phyloP scores from a whole-genome alignment of 2,888 invertebrate species.

The Volucella bombylans region DNA sequence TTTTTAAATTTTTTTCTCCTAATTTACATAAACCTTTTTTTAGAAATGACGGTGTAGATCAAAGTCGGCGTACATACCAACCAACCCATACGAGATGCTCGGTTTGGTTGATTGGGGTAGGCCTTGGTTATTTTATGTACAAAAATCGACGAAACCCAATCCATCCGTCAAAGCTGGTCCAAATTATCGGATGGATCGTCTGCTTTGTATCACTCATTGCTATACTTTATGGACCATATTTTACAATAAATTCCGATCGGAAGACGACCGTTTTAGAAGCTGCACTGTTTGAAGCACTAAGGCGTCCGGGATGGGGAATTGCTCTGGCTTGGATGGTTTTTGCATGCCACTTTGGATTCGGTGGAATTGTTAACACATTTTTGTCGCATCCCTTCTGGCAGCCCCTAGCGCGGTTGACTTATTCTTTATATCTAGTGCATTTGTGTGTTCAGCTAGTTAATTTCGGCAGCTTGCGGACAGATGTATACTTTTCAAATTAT shows the following conservation, averaged over 20 bases:
- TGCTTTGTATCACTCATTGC: slow-evolving; percentile 78
- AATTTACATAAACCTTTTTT: no score
- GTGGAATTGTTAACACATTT: slow-evolving; percentile 76
- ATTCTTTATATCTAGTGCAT: slow-evolving; percentile 81
- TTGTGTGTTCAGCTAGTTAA: slow-evolving; percentile 79
- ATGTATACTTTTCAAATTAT: slow-evolving; percentile 79
- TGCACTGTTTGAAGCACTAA: slow-evolving; percentile 76
- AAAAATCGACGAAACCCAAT: slow-evolving; percentile 65
- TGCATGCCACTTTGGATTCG: slow-evolving; percentile 71
- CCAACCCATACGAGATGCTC: slow-evolving; percentile 77
- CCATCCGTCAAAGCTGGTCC: slow-evolving; percentile 78
- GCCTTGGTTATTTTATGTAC: slow-evolving; percentile 77
- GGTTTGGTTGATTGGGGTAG: slow-evolving; percentile 78
- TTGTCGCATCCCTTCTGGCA: slow-evolving; percentile 80
- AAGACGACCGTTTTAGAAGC: slow-evolving; percentile 78
- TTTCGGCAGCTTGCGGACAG: slow-evolving; percentile 77
- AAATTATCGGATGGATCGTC: slow-evolving; percentile 78
- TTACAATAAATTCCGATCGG: slow-evolving; percentile 72
- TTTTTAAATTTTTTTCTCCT: neutral
- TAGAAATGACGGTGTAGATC: slow-evolving; percentile 21
- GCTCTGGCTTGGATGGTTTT: slow-evolving; percentile 73
- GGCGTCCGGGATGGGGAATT: slow-evolving; percentile 66
- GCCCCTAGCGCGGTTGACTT: slow-evolving; percentile 79
- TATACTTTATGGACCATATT: slow-evolving; percentile 78
- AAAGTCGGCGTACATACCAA: slow-evolving; percentile 70